These are phyloP conservation scores for Calypte anna DNA, from an alignment of 2,113 vertebrate species.

Conservation along the genomic window DNA sequence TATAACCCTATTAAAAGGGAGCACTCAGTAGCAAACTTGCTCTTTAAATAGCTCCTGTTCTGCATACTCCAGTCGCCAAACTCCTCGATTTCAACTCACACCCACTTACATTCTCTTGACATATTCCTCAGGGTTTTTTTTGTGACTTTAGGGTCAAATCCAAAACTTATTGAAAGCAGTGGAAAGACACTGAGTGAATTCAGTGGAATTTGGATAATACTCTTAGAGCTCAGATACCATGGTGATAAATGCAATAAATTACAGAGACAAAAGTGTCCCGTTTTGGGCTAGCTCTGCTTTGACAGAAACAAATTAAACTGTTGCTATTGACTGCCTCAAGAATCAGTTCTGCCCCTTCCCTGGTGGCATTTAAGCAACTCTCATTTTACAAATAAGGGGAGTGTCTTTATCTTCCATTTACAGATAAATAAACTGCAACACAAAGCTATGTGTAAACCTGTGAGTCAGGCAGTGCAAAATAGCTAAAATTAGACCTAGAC, in stretches of 20 bases:
- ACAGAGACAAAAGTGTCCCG: not conserved
- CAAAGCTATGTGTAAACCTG: not conserved
- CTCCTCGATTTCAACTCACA: conserved; percentile 71
- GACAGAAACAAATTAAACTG: not conserved
- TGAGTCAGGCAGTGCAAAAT: not conserved
- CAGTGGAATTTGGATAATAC: conserved; percentile 53
- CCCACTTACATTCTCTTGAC: conserved; percentile 73
- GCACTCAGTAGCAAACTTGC: conserved; percentile 26
- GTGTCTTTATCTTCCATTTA: not conserved
- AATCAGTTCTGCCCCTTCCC: not conserved
- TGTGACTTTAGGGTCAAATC: conserved; percentile 44
- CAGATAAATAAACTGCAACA: not conserved
- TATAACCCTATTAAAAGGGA: conserved; percentile 74
- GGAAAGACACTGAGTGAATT: conserved; percentile 60
- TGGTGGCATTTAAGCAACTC: not conserved
- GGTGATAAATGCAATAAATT: conserved; percentile 64
- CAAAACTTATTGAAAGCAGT: conserved; percentile 56
- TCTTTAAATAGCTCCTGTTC: conserved; percentile 75
- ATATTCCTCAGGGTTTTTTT: conserved; percentile 52
- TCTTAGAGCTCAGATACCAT: conserved; percentile 22
- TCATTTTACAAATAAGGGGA: not conserved
- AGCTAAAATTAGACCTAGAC: not conserved
- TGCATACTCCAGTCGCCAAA: conserved; percentile 51
- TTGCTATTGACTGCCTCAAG: not conserved
- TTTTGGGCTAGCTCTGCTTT: not conserved